These are phyloP conservation scores for Pharmacophagus antenor DNA, from an alignment of 2,888 invertebrate species.

Conservation along the genomic window DNA sequence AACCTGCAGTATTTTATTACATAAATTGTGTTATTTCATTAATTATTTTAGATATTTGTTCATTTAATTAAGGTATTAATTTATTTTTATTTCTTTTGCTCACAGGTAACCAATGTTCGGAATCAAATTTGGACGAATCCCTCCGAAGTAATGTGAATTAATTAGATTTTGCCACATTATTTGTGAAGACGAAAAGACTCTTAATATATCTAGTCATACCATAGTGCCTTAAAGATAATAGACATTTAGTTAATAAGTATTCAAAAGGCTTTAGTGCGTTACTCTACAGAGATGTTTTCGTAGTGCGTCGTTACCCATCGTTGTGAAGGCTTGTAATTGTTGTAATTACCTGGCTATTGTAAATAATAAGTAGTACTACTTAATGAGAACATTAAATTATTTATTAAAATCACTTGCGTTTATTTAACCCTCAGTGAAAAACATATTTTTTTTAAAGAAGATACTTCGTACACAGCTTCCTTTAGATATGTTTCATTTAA, in stretches of 20 bases:
- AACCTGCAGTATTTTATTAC: constrained; percentile 20
- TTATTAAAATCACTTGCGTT: constrained; percentile 31
- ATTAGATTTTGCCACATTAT: constrained; percentile 56
- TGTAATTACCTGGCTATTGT: constrained; percentile 41
- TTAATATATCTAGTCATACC: constrained; percentile 75
- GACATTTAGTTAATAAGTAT: constrained; percentile 29
- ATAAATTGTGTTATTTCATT: neutral
- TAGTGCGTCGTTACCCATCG: constrained; percentile 52
- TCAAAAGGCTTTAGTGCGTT: constrained; percentile 6
- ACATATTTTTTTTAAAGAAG: no score
- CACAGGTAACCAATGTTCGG: constrained; percentile 51
- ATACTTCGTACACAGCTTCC: no score
- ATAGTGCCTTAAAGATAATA: constrained; percentile 65
- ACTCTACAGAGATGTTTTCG: constrained; percentile 20
- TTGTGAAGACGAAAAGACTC: constrained; percentile 73
- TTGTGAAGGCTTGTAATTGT: constrained; percentile 50
- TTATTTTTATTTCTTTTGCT: constrained; percentile 53
- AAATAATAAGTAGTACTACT: constrained; percentile 32
- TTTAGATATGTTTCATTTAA: no score
- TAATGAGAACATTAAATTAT: constrained; percentile 32
- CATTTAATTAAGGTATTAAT: constrained; percentile 28
- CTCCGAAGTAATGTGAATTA: constrained; percentile 68
- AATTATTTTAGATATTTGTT: neutral
- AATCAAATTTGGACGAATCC: constrained; percentile 60
- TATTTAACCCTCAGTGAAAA: constrained; percentile 12